A percentile compares a stretch with the other conserved stretches of the same genome.
Conservation (phyloP, 2,113 vertebrate species). For the Zapornia atra region DNA sequence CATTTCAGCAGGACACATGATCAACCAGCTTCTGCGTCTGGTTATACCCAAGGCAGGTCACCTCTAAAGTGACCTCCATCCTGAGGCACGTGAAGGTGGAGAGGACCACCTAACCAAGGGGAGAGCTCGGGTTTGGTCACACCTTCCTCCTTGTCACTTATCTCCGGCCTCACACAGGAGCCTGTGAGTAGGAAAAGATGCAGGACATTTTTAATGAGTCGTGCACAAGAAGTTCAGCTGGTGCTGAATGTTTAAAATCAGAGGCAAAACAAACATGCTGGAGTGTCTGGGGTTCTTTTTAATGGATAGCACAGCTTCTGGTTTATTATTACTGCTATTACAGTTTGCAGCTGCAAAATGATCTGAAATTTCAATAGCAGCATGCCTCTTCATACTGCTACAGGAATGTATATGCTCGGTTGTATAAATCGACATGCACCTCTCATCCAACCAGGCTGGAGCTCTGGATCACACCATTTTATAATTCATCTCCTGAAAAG, state of each 20-base stretch:
- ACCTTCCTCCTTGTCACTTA: neutral
- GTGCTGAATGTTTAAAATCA: slow-evolving; percentile 50
- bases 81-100: neutral
- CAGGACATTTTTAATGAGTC: slow-evolving; percentile 33
- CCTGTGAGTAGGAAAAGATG: neutral
- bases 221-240: slow-evolving; percentile 64
- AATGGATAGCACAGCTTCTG: slow-evolving; percentile 70
- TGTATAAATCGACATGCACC: slow-evolving; percentile 21
- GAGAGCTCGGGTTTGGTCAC: neutral
- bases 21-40: neutral
- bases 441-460: slow-evolving; percentile 59
- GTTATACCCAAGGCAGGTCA: rapidly evolving
- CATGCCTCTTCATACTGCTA: slow-evolving; percentile 58
- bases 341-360: slow-evolving; percentile 69
- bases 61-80: neutral
- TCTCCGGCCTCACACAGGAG: neutral
- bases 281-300: slow-evolving; percentile 65
- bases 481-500: slow-evolving; percentile 33
- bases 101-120: neutral
- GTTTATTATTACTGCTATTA: slow-evolving; percentile 70
- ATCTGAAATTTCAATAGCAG: slow-evolving; percentile 70
- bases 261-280: slow-evolving; percentile 57
- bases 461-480: slow-evolving; percentile 50
- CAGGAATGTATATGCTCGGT: slow-evolving; percentile 20
- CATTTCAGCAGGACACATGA: neutral